Conservation (phyloP, 1,140 invertebrate genomes). For the Hirudo medicinalis region DNA sequence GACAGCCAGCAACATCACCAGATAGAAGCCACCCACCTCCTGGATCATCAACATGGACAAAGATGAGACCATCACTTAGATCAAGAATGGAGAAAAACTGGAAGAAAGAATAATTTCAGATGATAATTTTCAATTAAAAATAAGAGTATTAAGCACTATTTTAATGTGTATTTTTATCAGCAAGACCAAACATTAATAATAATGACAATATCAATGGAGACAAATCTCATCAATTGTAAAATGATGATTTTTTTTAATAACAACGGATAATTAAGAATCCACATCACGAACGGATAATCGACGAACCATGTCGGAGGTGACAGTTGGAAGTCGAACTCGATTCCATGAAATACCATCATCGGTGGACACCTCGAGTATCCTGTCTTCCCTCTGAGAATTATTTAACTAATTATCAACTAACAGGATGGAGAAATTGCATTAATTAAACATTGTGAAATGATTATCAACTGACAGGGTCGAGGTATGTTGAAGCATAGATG, state of each 20-base stretch:
- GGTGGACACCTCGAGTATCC: slow-evolving; percentile 32
- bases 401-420: too few species aligned
- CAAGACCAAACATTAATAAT: not conserved
- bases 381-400: not conserved
- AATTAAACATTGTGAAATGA: not conserved
- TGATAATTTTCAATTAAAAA: not conserved
- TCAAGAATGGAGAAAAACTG: slow-evolving; percentile 40
- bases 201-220: not conserved
- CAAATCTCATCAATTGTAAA: not conserved
- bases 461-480: slow-evolving; percentile 19
- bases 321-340: slow-evolving; percentile 33
- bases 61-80: slow-evolving; percentile 35
- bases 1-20: not conserved
- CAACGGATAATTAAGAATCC: not conserved
- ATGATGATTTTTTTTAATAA: too few species aligned
- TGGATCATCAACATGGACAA: slow-evolving; percentile 39
- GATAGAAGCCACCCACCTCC: slow-evolving; percentile 30
- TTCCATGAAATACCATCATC: slow-evolving; percentile 33
- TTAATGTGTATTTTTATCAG: too few species aligned
- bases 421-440: too few species aligned
- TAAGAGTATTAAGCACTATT: too few species aligned
- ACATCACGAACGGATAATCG: too few species aligned
- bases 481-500: slow-evolving; percentile 31
- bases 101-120: slow-evolving; percentile 21
- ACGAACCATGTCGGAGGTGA: slow-evolving; percentile 32